Conservation (phyloP, 23 tunicate species). For the Phallusia fumigata region DNA sequence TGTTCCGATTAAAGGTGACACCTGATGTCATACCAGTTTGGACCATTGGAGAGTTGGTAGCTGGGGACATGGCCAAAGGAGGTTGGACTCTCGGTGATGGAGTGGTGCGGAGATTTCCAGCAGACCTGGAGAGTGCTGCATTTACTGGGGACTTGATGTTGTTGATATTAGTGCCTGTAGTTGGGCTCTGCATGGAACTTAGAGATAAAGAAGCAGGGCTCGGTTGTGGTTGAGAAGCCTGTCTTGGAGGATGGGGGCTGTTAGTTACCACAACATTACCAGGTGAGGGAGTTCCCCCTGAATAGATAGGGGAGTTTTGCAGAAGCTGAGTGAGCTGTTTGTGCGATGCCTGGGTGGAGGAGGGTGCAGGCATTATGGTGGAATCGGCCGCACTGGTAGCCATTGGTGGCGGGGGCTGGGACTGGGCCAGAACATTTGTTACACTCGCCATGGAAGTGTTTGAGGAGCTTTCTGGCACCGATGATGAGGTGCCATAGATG, state of each 20-base stretch:
- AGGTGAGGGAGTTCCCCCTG: slow-evolving; percentile 50
- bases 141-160: slow-evolving; percentile 62
- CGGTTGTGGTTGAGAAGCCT: slow-evolving; percentile 66
- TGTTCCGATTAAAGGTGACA: slow-evolving; percentile 28
- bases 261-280: slow-evolving; percentile 36
- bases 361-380: slow-evolving; percentile 44
- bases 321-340: slow-evolving; percentile 66
- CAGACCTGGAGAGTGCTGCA: slow-evolving; percentile 52
- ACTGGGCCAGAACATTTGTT: slow-evolving; percentile 26
- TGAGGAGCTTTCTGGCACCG: slow-evolving; percentile 19
- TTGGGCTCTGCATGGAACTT: slow-evolving; percentile 82
- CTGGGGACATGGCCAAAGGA: slow-evolving; percentile 34
- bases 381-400: slow-evolving; percentile 19
- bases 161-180: slow-evolving; percentile 51
- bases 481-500: slow-evolving; percentile 33
- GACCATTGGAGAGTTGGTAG: slow-evolving; percentile 45
- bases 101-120: slow-evolving; percentile 71
- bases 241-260: slow-evolving; percentile 58
- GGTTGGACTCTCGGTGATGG: slow-evolving; percentile 84
- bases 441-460: slow-evolving; percentile 13
- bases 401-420: slow-evolving; percentile 28
- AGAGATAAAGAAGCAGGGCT: slow-evolving; percentile 66
- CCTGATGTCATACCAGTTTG: slow-evolving; percentile 29
- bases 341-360: slow-evolving; percentile 27
- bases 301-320: slow-evolving; percentile 45